Evolutionary conservation across 2,888 invertebrate species (phyloP), one percentile per base, ranked within the genome.

Genomic region (Synanthedon formicaeformis): DNA sequence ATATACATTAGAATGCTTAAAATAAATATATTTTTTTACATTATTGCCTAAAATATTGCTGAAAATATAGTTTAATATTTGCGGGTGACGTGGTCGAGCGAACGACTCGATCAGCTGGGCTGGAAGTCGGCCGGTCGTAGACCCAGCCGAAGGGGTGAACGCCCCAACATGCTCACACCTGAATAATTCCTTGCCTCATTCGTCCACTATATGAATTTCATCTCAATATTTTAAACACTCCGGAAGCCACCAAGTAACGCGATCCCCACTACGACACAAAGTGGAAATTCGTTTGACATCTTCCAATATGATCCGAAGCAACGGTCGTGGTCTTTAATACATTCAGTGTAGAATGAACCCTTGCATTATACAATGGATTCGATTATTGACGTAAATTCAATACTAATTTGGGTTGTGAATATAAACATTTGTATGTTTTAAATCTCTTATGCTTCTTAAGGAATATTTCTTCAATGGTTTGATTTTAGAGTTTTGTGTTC

Each of bases 51-150:
- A 34, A 34, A 34, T 10, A 34, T 34, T 34, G 34, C 34, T 45
- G 48, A 45, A 45, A 45, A 45, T 45, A n/a, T n/a, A 14, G 11
- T 34, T 34, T 10, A 34, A 34, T 34, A 34, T 34, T 34, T 58
- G 61, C 58, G 61, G 56, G 64, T 60, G 62, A 62, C 60, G 60
- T 58, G 66, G 34, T 62, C 66, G 69, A 65, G 69, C 58, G 61
- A 50, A 57, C 57, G 58, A 50, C 52, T 55, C 73, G 81, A 82
- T 84, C 85, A 85, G 84, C 83, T 86, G 84, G 23, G 65, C 63
- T 65, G 68, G 70, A 81, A 79, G 77, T 83, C 77, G 83, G 83
- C 67, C 81, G 86, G 85, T 84, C 85, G 71, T 61, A 78, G 82
- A 80, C 84, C 81, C 67, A 61, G 59, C 55, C 55, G 59, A 49